Base-by-base conservation (phyloP, 2,113 vertebrate genomes). In the Oreochromis tanganicae region DNA sequence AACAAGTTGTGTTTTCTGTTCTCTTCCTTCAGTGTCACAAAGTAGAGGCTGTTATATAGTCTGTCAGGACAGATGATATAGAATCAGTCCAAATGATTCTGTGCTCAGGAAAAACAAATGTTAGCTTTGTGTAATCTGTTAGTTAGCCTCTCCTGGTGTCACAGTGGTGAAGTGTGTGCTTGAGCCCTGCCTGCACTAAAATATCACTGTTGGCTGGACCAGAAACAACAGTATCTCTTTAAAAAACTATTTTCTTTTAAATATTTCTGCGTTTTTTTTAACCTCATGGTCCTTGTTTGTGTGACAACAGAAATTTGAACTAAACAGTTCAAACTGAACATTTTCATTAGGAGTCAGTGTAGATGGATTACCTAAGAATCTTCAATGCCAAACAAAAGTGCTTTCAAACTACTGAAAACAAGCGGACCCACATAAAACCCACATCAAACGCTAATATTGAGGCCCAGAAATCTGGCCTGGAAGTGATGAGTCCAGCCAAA, bases 321-420 rank as follows among this genome's bases (percentile, higher is more conserved):
- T 36, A 46, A 80, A 32, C 2, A 34, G 59, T 63, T 63, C 4
- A n/a, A 63, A 34, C 19, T 13, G n/a, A 17, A 27, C 19, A 43
- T 80, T 29, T n/a, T 8, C 52, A 85, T 36, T 12, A 41, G 50
- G 50, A 27, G 16, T 43, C 36, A 52, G 3, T 68, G 82, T 55
- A 1, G 80, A 85, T 24, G 34, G 63, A 86, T 32, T 75, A 54
- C 38, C 24, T 68, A 36, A 43, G 11, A 63, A 59, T 34, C 38
- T 3, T 5, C 63, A 59, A 1, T 24, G n/a, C 52, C 41, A 85
- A 83, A 81, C 84, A 85, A 73, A 1, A 68, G 11, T 38, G 36
- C n/a, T 68, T 41, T 0, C 36, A 14, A 41, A 68, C 4, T 89
- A 88, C 94, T 93, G 91, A 96, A 96, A 93, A 96, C 78, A 81